phyloP scores from a whole-genome alignment of 2,113 vertebrate species.

The Oceanites oceanicus region DNA sequence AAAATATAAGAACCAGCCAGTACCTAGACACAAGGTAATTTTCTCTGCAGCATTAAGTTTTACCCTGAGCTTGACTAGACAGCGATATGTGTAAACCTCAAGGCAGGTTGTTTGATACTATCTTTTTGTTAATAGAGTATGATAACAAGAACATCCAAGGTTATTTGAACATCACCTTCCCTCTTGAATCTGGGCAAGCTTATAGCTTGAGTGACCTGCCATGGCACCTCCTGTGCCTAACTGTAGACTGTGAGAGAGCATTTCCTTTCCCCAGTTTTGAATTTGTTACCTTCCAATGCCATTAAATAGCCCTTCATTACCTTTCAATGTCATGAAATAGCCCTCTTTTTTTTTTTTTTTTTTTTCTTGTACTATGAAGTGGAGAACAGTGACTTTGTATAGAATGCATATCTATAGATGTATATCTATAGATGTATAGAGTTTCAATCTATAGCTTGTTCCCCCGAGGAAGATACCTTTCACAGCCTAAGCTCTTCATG shows the following conservation, averaged over 20 bases:
- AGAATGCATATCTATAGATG: neutral
- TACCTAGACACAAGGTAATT: fast-evolving
- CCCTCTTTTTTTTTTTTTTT: neutral
- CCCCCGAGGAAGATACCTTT: neutral
- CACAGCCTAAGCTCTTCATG: neutral
- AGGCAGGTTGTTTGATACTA: neutral
- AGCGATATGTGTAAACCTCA: neutral
- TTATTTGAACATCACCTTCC: neutral
- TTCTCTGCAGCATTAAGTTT: neutral
- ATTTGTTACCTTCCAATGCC: neutral
- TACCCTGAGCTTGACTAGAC: neutral
- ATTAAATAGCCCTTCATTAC: neutral
- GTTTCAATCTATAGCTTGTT: neutral
- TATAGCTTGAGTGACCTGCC: neutral
- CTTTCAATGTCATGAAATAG: neutral
- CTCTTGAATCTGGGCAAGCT: neutral
- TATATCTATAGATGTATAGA: too few relatives aligned
- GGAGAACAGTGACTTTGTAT: neutral
- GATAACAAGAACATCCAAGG: neutral
- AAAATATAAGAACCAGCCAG: neutral
- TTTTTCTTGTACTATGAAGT: neutral
- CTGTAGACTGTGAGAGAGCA: neutral
- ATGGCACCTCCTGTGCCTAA: neutral
- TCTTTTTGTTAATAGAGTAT: neutral
- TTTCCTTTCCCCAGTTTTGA: neutral